phyloP scores from a whole-genome alignment of 2,888 invertebrate species.

The Margaritifera margaritifera region DNA sequence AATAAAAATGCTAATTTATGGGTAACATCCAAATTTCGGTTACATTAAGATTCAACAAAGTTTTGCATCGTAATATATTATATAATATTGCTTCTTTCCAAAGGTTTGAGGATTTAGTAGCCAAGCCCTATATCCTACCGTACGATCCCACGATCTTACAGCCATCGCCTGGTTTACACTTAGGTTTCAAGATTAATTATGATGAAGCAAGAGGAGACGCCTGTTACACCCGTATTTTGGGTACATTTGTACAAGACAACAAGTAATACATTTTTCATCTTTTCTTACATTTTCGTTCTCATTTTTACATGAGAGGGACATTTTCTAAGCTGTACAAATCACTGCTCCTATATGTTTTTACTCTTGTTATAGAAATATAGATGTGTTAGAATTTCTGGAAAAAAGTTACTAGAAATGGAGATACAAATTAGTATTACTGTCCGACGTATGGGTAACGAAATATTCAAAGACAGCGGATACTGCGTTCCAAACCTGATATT shows the following conservation, averaged over 20 bases:
- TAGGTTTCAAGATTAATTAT: slow-evolving; percentile 26
- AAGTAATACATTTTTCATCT: slow-evolving; percentile 40
- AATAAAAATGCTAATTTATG: too few relatives aligned
- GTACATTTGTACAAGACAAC: slow-evolving; percentile 48
- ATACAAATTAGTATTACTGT: too few relatives aligned
- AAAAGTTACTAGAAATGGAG: too few relatives aligned
- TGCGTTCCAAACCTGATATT: too few relatives aligned
- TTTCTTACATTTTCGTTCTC: slow-evolving; percentile 4
- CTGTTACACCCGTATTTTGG: slow-evolving; percentile 53
- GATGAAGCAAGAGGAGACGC: slow-evolving; percentile 51
- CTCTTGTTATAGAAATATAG: too few relatives aligned
- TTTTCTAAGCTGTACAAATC: too few relatives aligned
- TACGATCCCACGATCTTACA: slow-evolving; percentile 37
- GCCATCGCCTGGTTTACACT: slow-evolving; percentile 6
- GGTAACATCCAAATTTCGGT: slow-evolving; percentile 29
- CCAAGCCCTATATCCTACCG: slow-evolving; percentile 45
- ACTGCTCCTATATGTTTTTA: too few relatives aligned
- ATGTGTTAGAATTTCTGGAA: too few relatives aligned
- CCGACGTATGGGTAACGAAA: too few relatives aligned
- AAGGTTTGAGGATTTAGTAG: slow-evolving; percentile 43
- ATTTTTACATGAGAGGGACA: not conserved
- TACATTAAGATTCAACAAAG: not conserved
- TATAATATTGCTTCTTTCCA: not conserved
- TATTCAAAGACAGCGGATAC: too few relatives aligned
- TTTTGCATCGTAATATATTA: not conserved